Evolutionary conservation across 2,797 vertebrate species (phyloP), one percentile per base, ranked within the genome.

Genomic region (Rhinella marina): DNA sequence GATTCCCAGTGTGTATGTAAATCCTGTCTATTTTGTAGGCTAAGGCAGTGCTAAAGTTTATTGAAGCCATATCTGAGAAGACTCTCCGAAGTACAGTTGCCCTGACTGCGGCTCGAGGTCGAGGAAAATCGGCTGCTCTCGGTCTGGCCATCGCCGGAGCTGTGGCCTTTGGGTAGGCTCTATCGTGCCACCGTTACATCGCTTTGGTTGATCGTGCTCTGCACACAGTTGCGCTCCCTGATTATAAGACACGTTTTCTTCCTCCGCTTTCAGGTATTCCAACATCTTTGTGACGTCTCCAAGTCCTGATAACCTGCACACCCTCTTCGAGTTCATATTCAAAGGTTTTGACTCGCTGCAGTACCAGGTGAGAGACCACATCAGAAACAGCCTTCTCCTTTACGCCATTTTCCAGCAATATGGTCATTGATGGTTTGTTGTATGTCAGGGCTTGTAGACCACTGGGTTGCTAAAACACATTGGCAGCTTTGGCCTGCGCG

Each of bases 201-300:
- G 9, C 70, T 9, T 27, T 73, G 66, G 2, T 13, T 27, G 4
- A 7, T 27, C 1, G 12, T 3, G 19, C n/a, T 25, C 1, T 64
- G 1, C 10, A 14, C 25, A 27, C 25, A 23, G 5, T 23, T 14
- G 64, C 7, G 64, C 64, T 29, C 64, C n/a, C 61, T 64, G 61
- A 25, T 6, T 16, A 27, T 27, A 14, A 27, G 9, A 21, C 16
- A 7, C 10, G 1, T 56, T 61, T 61, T 13, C 16, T 86, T 23
- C n/a, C 16, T 81, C 29, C 8, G 17, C 27, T 79, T 73, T 17
- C 41, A 99, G 98, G 78, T 99, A 99, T 92, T 99, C 98, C 91
- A 99, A 99, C 81, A 96, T 99, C 90, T 99, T 99, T 88, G 97
- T 99, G 61, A 99, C 98, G 0, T 99, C 98, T 1, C 98, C 98